Evolutionary conservation across 1,140 invertebrate genomes (phyloP), one percentile per base, ranked within the genome.

Genomic region (Halesus radiatus): DNA sequence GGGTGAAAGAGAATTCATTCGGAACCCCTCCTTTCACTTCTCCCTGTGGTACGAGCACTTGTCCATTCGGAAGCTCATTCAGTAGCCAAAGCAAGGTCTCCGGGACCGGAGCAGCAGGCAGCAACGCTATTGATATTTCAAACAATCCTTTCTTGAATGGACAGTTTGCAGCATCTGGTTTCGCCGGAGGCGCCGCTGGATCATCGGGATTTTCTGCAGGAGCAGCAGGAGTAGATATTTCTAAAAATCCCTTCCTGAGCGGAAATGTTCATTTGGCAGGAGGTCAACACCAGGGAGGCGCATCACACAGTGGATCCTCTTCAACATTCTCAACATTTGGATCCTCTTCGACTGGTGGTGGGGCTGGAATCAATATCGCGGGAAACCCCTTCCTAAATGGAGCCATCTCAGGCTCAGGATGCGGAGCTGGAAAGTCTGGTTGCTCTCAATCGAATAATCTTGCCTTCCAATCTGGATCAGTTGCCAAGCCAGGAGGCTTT

Each of bases 131-230:
- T 5, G 85, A 88, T 72, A 78, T 89, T n/a, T 75, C 84, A 3
- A 84, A 74, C 0, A 89, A 89, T 72, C 87, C 88, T 0, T 89
- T 89, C 85, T 77, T 89, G 10, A 88, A 88, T 66, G 88, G 88
- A 15, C 85, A 87, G 5, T 86, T 88, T 74, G 84, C 87, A 2
- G 81, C 79, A 7, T 82, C 82, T 8, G 84, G 82, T 82, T 16
- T 85, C 84, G 26, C 66, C 4, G 73, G 81, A 66, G 53, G 18
- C 8, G 15, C 83, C 76, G 75, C 60, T 20, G 75, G 82, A 16
- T 84, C 60, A 2, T 80, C 85, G 26, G 80, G 85, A 77, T 84
- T 84, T 18, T 83, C 85, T 81, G 81, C 81, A 26, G 80, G 78
- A 18, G 85, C 84, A 68, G 70, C 72, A 15, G 76, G 80, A 60